A percentile compares a stretch with the other conserved stretches of the same genome.
phyloP scores from a whole-genome alignment of 1,140 invertebrate genomes.

The Asobara japonica region DNA sequence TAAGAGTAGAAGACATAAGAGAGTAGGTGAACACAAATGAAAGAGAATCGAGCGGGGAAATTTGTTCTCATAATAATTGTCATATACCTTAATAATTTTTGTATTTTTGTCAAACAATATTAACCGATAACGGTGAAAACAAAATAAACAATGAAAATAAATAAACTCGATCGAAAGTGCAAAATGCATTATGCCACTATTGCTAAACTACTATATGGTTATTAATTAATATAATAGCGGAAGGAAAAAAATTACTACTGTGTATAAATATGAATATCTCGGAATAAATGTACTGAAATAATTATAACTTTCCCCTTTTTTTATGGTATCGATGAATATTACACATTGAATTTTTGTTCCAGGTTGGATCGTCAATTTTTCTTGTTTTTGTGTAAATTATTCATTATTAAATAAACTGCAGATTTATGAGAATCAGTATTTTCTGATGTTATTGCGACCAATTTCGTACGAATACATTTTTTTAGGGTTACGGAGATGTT shows the following conservation, averaged over 20 bases:
- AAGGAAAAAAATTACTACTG: slow-evolving; percentile 49
- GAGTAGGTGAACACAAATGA: slow-evolving; percentile 9
- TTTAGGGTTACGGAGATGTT: background rate
- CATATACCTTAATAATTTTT: slow-evolving; percentile 53
- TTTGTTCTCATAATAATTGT: slow-evolving; percentile 47
- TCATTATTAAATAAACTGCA: background rate
- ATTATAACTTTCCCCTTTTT: background rate
- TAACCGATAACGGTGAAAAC: no score
- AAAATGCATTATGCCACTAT: slow-evolving; percentile 51
- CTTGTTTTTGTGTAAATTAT: background rate
- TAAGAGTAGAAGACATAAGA: background rate
- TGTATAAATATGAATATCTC: slow-evolving; percentile 58
- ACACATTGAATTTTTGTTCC: background rate
- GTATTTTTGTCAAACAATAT: slow-evolving; percentile 54
- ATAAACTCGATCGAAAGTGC: slow-evolving; percentile 44
- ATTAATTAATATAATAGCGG: slow-evolving; percentile 45
- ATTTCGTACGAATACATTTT: background rate
- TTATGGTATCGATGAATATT: background rate
- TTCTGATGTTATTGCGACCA: background rate
- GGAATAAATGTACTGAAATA: slow-evolving; percentile 56
- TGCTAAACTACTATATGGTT: slow-evolving; percentile 49
- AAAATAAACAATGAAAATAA: background rate
- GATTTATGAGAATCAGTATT: background rate
- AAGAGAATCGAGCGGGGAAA: slow-evolving; percentile 34
- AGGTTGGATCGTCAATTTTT: background rate